These are phyloP conservation scores for Suillia variegata DNA, from an alignment of 2,888 invertebrate genomes.

Conservation along the genomic window DNA sequence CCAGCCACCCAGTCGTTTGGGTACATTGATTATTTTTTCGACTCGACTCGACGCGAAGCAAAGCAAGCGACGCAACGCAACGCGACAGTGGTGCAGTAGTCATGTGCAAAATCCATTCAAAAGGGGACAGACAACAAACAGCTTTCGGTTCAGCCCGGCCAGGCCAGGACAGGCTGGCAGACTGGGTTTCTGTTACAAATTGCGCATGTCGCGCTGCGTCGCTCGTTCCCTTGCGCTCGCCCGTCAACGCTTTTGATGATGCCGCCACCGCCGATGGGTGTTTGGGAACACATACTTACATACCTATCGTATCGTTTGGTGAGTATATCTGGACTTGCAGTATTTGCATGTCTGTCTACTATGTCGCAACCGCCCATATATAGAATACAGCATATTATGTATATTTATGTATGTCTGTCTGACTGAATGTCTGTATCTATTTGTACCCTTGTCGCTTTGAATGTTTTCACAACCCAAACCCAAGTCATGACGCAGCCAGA, in stretches of 20 bases:
- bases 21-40: constrained; percentile 27
- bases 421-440: too few relatives aligned
- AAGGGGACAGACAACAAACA: constrained; percentile 21
- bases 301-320: neutral
- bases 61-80: too few relatives aligned
- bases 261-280: neutral
- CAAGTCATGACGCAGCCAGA: too few relatives aligned
- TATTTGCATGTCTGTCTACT: neutral
- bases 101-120: constrained; percentile 12
- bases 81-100: constrained; percentile 1
- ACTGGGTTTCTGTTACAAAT: constrained; percentile 62
- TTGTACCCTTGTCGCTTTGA: neutral
- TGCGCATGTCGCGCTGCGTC: constrained; percentile 58
- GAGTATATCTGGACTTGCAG: neutral
- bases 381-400: neutral
- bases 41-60: too few relatives aligned
- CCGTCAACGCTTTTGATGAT: constrained; percentile 13
- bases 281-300: neutral
- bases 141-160: too few relatives aligned
- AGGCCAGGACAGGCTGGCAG: too few relatives aligned
- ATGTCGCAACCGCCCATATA: too few relatives aligned
- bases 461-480: neutral
- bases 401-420: too few relatives aligned
- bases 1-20: constrained; percentile 23
- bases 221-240: constrained; percentile 21